These are phyloP conservation scores for Anthrax anthrax DNA, from an alignment of 2,888 invertebrate genomes.

Conservation along the genomic window DNA sequence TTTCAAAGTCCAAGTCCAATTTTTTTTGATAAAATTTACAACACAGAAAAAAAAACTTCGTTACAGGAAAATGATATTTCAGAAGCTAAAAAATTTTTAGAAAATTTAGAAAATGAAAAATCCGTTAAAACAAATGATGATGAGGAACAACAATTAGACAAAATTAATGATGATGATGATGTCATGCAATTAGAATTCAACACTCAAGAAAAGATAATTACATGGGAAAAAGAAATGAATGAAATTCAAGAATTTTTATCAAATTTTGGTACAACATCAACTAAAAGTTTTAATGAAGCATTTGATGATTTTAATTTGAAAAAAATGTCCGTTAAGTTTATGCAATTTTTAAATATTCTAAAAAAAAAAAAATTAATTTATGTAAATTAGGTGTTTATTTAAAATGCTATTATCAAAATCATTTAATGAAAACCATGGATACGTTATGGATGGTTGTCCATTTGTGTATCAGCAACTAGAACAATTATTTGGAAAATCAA, in stretches of 20 bases:
- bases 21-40: background rate
- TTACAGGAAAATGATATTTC: background rate
- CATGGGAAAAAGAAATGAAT: background rate
- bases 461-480: slow-evolving; percentile 12
- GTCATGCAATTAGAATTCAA: background rate
- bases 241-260: background rate
- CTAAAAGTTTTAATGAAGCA: background rate
- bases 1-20: background rate
- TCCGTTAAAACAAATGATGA: background rate
- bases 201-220: background rate
- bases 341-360: too few relatives aligned
- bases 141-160: background rate
- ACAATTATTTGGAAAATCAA: slow-evolving; percentile 8
- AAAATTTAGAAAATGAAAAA: slow-evolving; percentile 31
- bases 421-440: slow-evolving; percentile 15
- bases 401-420: slow-evolving; percentile 9
- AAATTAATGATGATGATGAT: background rate
- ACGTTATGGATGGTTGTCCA: slow-evolving; percentile 15
- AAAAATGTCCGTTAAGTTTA: background rate
- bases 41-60: background rate
- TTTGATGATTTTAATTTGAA: background rate
- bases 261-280: background rate
- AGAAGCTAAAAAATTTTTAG: background rate
- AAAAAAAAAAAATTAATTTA: background rate
- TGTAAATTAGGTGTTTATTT: slow-evolving; percentile 7